Percentiles rank a stretch among this genome's conserved stretches.
These are phyloP conservation scores for Clamator glandarius DNA, from an alignment of 2,797 vertebrate species.

Conservation along the genomic window DNA sequence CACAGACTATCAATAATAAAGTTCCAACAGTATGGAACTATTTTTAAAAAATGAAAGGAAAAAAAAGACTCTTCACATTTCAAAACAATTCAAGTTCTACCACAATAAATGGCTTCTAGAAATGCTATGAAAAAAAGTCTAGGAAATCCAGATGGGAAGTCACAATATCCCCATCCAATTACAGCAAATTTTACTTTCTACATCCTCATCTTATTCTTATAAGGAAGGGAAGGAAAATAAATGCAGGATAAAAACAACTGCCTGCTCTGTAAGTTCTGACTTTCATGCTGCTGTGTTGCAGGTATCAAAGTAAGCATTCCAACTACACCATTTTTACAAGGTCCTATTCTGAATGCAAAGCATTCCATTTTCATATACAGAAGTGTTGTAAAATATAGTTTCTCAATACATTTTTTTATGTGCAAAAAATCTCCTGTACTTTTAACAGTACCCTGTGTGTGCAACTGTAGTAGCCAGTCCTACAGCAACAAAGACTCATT, in stretches of 20 bases:
- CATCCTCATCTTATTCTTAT: neutral
- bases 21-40: conserved; percentile 41
- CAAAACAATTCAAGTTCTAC: conserved; percentile 67
- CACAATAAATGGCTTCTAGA: conserved; percentile 48
- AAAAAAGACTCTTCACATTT: conserved; percentile 67
- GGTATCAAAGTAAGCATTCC: neutral
- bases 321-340: neutral
- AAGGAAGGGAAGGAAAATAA: neutral
- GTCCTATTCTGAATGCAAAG: neutral
- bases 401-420: conserved; percentile 13
- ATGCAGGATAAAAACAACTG: neutral
- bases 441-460: conserved; percentile 35
- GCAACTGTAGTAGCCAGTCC: conserved; percentile 16
- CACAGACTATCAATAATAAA: conserved; percentile 34
- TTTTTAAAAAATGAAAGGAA: conserved; percentile 40
- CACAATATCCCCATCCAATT: conserved; percentile 8
- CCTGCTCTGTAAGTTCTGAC: neutral
- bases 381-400: too few relatives aligned
- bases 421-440: conserved; percentile 34
- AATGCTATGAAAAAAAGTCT: conserved; percentile 34
- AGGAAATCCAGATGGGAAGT: conserved; percentile 27
- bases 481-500: conserved; percentile 24
- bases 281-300: neutral
- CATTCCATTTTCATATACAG: neutral
- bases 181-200: conserved; percentile 38